Evolutionary conservation across 1,140 invertebrate species (phyloP), one percentile per base, ranked within the genome.

Genomic region (Drosophila rhopaloa): DNA sequence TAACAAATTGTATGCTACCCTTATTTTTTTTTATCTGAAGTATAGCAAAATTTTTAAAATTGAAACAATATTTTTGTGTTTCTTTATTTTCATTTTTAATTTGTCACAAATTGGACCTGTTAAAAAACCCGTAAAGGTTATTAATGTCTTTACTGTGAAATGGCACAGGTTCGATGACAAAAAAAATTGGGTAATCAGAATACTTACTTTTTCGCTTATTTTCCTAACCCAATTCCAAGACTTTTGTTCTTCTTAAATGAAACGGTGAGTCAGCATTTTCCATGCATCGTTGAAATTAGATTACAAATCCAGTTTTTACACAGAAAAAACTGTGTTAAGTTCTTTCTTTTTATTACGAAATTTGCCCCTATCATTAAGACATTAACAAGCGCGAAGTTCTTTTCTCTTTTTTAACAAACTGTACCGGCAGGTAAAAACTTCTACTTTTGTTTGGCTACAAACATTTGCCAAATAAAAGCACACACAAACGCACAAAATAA

Each of bases 391-490:
- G 2, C 9, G 9, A 35, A 32, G 8, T 29, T 27, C 27, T 38
- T 6, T 5, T 9, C 13, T 38, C 10, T 19, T 37, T 38, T 7
- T 50, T 50, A 16, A 11, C 50, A 70, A 70, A 41, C 67, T 71
- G 67, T 71, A 71, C 65, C 35, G 35, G 40, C 16, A 71, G 65
- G 50, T 19, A 41, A 38, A 50, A 27, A 10, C 19, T 19, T 50
- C 19, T 57, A 32, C 37, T 44, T 55, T 40, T 68, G 32, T 67
- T 63, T 60, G n/a, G 5, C 27, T 55, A 16, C 54, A 72, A 58
- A 79, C 27, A 53, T 61, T 55, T 68, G 72, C 27, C 51, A 50
- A 71, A 63, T 47, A 68, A 40, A 67, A 35, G 38, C 43, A 56
- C 47, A 54, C 40, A 72, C n/a, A 71, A 47, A 70, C 24, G 10